phyloP scores from a whole-genome alignment of 2,113 vertebrate genomes.

The Craseonycteris thonglongyai region DNA sequence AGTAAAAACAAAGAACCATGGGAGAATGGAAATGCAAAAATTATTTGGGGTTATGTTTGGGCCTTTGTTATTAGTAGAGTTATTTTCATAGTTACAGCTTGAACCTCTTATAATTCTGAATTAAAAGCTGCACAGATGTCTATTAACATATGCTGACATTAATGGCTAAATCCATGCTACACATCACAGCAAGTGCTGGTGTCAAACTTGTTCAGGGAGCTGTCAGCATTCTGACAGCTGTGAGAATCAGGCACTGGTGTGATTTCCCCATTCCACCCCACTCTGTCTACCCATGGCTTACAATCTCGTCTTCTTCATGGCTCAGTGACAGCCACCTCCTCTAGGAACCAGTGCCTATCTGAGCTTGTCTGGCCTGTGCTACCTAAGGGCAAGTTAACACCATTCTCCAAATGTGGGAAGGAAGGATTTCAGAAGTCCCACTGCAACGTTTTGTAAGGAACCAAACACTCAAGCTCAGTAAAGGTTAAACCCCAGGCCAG shows the following conservation, averaged over 20 bases:
- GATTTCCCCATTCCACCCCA: neutral
- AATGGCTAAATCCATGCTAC: neutral
- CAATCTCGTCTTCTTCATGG: neutral
- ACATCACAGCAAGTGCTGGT: neutral
- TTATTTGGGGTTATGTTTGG: neutral
- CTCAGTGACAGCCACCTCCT: neutral
- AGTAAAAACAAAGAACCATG: neutral
- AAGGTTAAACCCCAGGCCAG: neutral
- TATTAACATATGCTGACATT: neutral
- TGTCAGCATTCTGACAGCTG: neutral
- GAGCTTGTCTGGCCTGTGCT: neutral
- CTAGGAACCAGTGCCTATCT: neutral
- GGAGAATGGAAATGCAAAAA: neutral
- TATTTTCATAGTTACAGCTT: neutral
- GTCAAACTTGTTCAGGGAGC: neutral
- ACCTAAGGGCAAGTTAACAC: neutral
- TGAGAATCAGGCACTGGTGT: neutral
- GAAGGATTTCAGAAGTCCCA: constrained; percentile 19
- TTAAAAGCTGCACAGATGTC: neutral
- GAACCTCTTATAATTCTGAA: neutral
- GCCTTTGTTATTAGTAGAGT: neutral
- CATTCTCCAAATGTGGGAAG: neutral
- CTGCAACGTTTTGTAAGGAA: neutral
- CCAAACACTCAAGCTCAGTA: neutral
- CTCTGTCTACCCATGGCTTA: neutral